A percentile compares a stretch with the other conserved stretches of the same genome.
These are phyloP conservation scores for Laticauda colubrina DNA, from an alignment of 2,113 vertebrate species.

Conservation along the genomic window DNA sequence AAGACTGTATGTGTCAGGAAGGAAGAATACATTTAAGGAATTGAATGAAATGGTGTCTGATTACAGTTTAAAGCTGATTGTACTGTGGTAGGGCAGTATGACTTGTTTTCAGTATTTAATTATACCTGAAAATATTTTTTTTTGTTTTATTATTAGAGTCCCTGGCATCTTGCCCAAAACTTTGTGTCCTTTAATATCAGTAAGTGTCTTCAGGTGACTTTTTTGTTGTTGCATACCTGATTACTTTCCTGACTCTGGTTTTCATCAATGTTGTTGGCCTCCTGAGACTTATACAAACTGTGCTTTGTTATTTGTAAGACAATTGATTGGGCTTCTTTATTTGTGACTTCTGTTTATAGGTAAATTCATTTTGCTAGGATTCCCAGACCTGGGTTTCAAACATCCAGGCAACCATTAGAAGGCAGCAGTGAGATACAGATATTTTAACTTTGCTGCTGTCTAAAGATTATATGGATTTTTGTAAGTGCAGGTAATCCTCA, in stretches of 20 bases:
- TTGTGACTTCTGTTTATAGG: neutral
- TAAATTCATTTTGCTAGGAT: neutral
- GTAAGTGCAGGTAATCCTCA: neutral
- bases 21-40: slow-evolving; percentile 8
- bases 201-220: slow-evolving; percentile 4
- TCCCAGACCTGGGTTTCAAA: neutral
- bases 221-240: neutral
- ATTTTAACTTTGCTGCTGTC: neutral
- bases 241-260: neutral
- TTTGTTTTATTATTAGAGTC: slow-evolving; percentile 29
- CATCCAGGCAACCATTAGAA: neutral
- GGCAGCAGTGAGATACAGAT: neutral
- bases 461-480: neutral
- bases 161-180: slow-evolving; percentile 13
- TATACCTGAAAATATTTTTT: slow-evolving; percentile 37
- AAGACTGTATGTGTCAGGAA: neutral
- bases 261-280: neutral
- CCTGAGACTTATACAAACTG: neutral
- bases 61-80: slow-evolving; percentile 40
- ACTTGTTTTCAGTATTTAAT: slow-evolving; percentile 14
- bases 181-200: neutral
- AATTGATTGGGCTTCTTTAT: neutral
- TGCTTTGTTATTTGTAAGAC: neutral
- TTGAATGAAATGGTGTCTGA: slow-evolving; percentile 22
- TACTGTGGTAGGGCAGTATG: neutral